A percentile compares a stretch with the other conserved stretches of the same genome.
These are phyloP conservation scores for Sphinx pinastri DNA, from an alignment of 2,888 invertebrate genomes.

Conservation along the genomic window DNA sequence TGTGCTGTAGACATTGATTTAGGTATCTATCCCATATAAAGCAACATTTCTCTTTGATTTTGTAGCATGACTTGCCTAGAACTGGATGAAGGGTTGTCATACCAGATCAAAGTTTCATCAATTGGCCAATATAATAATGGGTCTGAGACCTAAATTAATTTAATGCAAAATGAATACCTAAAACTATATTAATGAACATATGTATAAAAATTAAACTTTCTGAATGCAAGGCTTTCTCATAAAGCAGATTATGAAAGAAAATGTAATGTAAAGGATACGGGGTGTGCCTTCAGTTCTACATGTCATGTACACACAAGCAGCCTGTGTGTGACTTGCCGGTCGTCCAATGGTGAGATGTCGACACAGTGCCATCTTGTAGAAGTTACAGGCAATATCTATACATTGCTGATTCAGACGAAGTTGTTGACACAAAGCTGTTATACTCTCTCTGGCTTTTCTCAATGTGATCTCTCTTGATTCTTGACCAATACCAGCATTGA, in stretches of 20 bases:
- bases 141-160: no score
- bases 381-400: constrained; percentile 96
- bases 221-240: no score
- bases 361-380: constrained; percentile 95
- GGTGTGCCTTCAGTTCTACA: constrained; percentile 97
- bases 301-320: constrained; percentile 98
- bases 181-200: no score
- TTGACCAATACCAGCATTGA: constrained; percentile 91
- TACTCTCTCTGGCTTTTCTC: constrained; percentile 93
- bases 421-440: constrained; percentile 93
- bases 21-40: no score
- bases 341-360: constrained; percentile 95
- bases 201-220: no score
- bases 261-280: constrained; percentile 87
- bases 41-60: no score
- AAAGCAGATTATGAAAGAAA: background rate
- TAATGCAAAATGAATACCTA: no score
- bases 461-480: constrained; percentile 97
- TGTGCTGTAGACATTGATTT: no score
- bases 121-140: no score
- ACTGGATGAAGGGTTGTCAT: no score
- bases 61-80: no score
- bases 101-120: no score
- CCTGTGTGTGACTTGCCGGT: constrained; percentile 94
- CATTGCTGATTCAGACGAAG: constrained; percentile 95